Percentiles rank a stretch among this genome's conserved stretches.
Conservation (phyloP, 1,140 invertebrate genomes). For the Plodia interpunctella region DNA sequence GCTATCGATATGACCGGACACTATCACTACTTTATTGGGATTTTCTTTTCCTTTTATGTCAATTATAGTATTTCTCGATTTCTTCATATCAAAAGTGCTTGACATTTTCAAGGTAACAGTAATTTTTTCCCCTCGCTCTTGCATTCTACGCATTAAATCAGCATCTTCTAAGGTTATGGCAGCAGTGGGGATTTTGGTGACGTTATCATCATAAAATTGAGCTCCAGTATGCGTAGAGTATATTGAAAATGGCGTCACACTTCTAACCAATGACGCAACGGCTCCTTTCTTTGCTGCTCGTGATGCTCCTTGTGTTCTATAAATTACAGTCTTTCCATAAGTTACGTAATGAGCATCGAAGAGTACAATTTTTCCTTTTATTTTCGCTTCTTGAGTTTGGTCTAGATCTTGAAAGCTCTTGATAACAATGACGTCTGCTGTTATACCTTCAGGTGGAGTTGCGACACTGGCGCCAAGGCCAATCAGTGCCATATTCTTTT, state of each 20-base stretch:
- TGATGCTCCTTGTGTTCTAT: slow-evolving; percentile 72
- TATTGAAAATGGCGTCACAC: slow-evolving; percentile 86
- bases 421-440: slow-evolving; percentile 84
- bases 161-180: slow-evolving; percentile 90
- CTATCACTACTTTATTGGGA: slow-evolving; percentile 84
- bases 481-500: slow-evolving; percentile 79
- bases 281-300: slow-evolving; percentile 84
- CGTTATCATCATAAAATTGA: slow-evolving; percentile 79
- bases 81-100: slow-evolving; percentile 64
- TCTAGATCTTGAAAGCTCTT: slow-evolving; percentile 82
- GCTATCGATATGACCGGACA: slow-evolving; percentile 92
- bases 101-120: slow-evolving; percentile 69
- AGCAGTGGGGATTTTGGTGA: slow-evolving; percentile 86
- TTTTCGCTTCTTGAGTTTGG: slow-evolving; percentile 66
- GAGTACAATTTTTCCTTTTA: slow-evolving; percentile 85
- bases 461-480: slow-evolving; percentile 81
- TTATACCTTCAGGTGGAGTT: slow-evolving; percentile 82
- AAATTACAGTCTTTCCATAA: slow-evolving; percentile 80
- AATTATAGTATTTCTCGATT: slow-evolving; percentile 85
- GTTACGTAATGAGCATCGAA: slow-evolving; percentile 82
- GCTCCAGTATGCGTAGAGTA: slow-evolving; percentile 84
- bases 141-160: slow-evolving; percentile 82
- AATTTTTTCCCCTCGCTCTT: slow-evolving; percentile 78
- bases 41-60: slow-evolving; percentile 81
- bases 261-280: slow-evolving; percentile 85